Evolutionary conservation across 2,113 vertebrate species (phyloP), one percentile per base, ranked within the genome.

Genomic region (Symphodus melops): DNA sequence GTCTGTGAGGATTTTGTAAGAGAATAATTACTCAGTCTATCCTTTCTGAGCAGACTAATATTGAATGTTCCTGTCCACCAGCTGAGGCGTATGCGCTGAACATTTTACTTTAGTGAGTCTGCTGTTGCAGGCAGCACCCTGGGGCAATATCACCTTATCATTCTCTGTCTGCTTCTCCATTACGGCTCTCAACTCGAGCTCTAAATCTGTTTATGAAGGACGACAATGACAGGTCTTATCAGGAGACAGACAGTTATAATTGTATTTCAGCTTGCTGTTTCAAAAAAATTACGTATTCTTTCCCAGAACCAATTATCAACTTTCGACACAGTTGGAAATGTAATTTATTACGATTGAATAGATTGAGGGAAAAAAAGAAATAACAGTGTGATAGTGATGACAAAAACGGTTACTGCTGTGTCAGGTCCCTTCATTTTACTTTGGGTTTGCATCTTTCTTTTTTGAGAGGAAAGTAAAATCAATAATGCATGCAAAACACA

Each of bases 151-250:
- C 72, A 69, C 71, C 77, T 72, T 58, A 82, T 77, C 33, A 84
- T 68, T 68, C 82, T 77, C 68, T 74, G 72, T 79, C 65, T 71
- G 75, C 65, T 64, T 36, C 52, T 79, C 86, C 75, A 79, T 71
- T 62, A 84, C 14, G 8, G 53, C 36, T 72, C 55, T 53, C 74
- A 42, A 37, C 58, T 63, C 46, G 2, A 46, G 72, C 68, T 79
- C 54, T 60, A 79, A 85, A 84, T 82, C 80, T 84, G 72, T 78
- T 82, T 77, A 75, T 77, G 76, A 73, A 78, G 76, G 79, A 69
- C 54, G 46, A 37, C 77, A 67, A 46, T 57, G 79, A 87, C 68
- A 63, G 65, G 41, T 68, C 56, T 80, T 66, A 79, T 76, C 65
- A 56, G 70, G 46, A 79, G 71, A 71, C 73, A 68, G 65, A 39